phyloP scores from a whole-genome alignment of 2,888 invertebrate genomes.

The Nebria salina region DNA sequence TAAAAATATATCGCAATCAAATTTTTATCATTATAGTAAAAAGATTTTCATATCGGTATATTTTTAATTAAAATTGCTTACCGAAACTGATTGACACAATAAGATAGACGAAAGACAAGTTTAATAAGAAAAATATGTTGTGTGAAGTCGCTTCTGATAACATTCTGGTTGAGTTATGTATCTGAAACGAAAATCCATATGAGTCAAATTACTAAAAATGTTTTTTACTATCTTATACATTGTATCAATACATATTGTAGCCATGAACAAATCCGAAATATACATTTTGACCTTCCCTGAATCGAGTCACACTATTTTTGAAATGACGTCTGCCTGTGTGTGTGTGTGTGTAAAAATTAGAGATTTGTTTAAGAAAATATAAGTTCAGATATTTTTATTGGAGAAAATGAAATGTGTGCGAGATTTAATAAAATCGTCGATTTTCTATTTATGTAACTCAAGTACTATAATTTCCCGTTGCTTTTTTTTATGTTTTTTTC shows the following conservation, averaged over 20 bases:
- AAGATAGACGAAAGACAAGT: not conserved
- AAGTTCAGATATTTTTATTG: too few species aligned
- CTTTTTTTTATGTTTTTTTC: not conserved
- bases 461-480: not conserved
- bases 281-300: too few species aligned
- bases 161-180: not conserved
- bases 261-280: too few species aligned
- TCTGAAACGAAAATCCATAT: not conserved
- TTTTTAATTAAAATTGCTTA: not conserved
- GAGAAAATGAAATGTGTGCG: not conserved
- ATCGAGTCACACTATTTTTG: too few species aligned
- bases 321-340: too few species aligned
- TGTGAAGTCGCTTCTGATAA: not conserved
- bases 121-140: not conserved
- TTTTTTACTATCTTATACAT: too few species aligned
- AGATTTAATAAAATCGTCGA: not conserved
- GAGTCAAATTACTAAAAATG: too few species aligned
- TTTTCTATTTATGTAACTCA: not conserved
- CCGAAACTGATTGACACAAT: not conserved
- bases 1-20: not conserved
- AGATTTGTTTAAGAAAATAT: too few species aligned
- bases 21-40: slow-evolving; percentile 3
- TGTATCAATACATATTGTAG: too few species aligned
- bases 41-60: not conserved
- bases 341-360: too few species aligned